Evolutionary conservation across 2,113 vertebrate species (phyloP).

Genomic region (Ctenomys sociabilis): DNA sequence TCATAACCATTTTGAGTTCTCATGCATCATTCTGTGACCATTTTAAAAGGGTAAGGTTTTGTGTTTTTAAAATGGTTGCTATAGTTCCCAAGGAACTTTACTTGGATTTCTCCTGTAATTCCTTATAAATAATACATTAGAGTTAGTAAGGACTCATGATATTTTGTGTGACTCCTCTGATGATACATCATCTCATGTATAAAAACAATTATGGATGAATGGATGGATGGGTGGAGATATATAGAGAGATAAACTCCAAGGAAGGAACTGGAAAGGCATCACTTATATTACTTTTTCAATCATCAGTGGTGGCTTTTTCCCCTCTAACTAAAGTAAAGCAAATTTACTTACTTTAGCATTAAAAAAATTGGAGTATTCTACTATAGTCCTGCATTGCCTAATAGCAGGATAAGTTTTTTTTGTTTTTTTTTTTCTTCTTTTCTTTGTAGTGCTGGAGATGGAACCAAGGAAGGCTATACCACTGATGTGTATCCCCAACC

Average conservation of each 20-base stretch:
- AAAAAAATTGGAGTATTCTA: slow-evolving; percentile 21
- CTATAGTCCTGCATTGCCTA: not conserved
- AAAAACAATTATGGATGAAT: not conserved
- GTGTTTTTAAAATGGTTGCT: not conserved
- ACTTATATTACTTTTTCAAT: slow-evolving; percentile 13
- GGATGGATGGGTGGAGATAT: no score
- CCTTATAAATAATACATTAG: not conserved
- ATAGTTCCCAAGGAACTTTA: not conserved
- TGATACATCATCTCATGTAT: not conserved
- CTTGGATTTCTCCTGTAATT: not conserved
- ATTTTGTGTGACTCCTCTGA: slow-evolving; percentile 29
- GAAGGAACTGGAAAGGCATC: not conserved
- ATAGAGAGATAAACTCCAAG: not conserved
- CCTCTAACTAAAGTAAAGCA: not conserved
- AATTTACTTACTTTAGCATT: slow-evolving; percentile 38
- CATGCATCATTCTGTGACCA: not conserved
- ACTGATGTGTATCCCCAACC: not conserved
- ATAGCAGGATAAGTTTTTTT: not conserved
- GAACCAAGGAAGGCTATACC: not conserved
- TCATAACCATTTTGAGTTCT: slow-evolving; percentile 1
- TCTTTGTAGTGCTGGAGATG: not conserved
- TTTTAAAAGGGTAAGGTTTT: slow-evolving; percentile 37
- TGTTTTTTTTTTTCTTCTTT: not conserved
- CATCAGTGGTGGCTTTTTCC: not conserved
- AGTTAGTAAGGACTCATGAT: not conserved